These are phyloP conservation scores for Acrobasis suavella DNA, from an alignment of 2,888 invertebrate genomes.

Conservation along the genomic window DNA sequence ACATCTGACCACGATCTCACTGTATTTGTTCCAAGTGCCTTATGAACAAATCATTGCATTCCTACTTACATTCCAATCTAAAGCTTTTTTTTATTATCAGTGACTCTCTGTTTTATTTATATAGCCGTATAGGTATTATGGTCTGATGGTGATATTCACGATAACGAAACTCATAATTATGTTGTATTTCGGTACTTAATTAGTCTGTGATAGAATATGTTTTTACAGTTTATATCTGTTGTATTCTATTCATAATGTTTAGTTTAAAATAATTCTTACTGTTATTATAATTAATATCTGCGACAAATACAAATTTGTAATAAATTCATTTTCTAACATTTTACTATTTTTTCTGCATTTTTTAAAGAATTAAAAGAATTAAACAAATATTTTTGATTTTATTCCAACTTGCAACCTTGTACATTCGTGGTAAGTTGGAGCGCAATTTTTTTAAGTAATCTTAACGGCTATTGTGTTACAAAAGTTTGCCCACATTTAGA, in stretches of 20 bases:
- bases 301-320: constrained; percentile 79
- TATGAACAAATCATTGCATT: constrained; percentile 77
- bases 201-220: constrained; percentile 72
- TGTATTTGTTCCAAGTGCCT: constrained; percentile 81
- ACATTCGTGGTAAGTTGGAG: too few relatives aligned
- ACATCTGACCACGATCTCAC: constrained; percentile 57
- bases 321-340: constrained; percentile 77
- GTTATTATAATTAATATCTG: constrained; percentile 34
- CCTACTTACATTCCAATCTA: constrained; percentile 64
- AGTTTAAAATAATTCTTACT: constrained; percentile 29
- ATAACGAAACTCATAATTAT: constrained; percentile 17
- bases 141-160: constrained; percentile 27
- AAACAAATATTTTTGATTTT: constrained; percentile 34
- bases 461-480: too few relatives aligned
- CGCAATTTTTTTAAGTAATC: too few relatives aligned
- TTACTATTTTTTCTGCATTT: constrained; percentile 75
- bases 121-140: constrained; percentile 24
- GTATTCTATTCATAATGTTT: constrained; percentile 37
- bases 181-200: constrained; percentile 59
- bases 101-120: constrained; percentile 11
- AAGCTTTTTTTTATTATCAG: constrained; percentile 23
- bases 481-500: too few relatives aligned
- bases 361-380: constrained; percentile 73
- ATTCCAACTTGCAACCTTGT: background rate
- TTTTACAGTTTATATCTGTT: constrained; percentile 43